Evolutionary conservation across 2,888 invertebrate genomes (phyloP).

Genomic region (Bellardia pandia): DNA sequence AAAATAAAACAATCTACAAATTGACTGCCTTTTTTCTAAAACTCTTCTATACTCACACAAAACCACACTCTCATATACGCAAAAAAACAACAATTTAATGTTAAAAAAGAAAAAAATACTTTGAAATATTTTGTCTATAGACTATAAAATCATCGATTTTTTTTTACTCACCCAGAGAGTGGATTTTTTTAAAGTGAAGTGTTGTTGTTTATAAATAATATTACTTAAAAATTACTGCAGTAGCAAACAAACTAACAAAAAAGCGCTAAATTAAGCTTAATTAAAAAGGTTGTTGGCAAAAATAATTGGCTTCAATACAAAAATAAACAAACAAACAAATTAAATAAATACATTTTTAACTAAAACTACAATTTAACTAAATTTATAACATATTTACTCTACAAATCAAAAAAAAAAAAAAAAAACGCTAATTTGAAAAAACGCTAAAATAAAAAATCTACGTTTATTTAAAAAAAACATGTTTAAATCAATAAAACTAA

Average conservation of each 20-base stretch:
- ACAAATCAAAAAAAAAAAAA: background rate
- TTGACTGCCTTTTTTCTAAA: conserved; percentile 64
- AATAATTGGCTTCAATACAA: conserved; percentile 27
- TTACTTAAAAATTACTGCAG: conserved; percentile 24
- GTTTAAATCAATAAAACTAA: conserved; percentile 39
- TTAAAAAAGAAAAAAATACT: conserved; percentile 35
- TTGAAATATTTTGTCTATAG: conserved; percentile 66
- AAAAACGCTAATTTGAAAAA: conserved; percentile 10
- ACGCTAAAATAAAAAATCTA: background rate
- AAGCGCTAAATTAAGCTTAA: conserved; percentile 6
- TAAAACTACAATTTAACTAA: background rate
- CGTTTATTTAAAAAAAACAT: conserved; percentile 37
- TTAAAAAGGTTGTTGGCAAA: conserved; percentile 18
- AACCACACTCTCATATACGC: background rate
- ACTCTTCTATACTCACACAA: background rate
- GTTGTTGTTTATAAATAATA: conserved; percentile 33
- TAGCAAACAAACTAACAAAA: background rate
- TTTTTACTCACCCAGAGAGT: conserved; percentile 42
- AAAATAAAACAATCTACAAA: conserved; percentile 66
- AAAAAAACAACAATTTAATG: conserved; percentile 17
- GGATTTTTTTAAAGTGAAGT: conserved; percentile 23
- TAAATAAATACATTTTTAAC: background rate
- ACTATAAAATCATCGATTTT: conserved; percentile 73
- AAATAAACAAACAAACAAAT: background rate
- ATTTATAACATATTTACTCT: no score